phyloP scores from a whole-genome alignment of 2,797 vertebrate genomes.

The Diplodus puntazzo region DNA sequence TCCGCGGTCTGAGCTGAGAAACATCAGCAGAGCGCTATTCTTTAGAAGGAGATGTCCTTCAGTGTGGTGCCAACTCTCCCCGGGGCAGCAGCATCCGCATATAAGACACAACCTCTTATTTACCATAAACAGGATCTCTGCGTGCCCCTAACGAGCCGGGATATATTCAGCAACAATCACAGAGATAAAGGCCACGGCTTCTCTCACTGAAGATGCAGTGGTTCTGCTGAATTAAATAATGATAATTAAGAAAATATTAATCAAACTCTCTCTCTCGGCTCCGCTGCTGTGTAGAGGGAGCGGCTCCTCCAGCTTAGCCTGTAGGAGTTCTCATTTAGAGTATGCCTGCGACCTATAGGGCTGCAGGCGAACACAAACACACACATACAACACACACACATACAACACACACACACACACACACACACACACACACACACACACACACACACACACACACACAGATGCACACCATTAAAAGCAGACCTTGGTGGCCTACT shows the following conservation, averaged over 20 bases:
- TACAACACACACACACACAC: constrained; percentile 57
- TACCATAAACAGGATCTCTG: constrained; percentile 82
- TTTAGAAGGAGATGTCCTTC: constrained; percentile 84
- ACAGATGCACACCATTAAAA: constrained; percentile 79
- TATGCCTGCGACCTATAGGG: constrained; percentile 71
- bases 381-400: constrained; percentile 59
- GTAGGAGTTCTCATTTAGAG: constrained; percentile 83
- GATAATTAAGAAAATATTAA: constrained; percentile 88
- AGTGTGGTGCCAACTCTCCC: constrained; percentile 78
- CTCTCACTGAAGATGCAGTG: constrained; percentile 61
- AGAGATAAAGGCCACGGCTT: constrained; percentile 69
- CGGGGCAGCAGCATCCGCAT: constrained; percentile 46
- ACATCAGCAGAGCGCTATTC: constrained; percentile 70
- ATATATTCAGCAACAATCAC: constrained; percentile 60
- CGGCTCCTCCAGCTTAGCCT: constrained; percentile 82
- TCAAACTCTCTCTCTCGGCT: constrained; percentile 76
- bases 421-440: constrained; percentile 36
- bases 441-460: constrained; percentile 48
- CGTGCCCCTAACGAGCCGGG: constrained; percentile 80
- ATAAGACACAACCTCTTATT: constrained; percentile 77
- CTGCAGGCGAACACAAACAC: constrained; percentile 70
- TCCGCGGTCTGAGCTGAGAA: constrained; percentile 71
- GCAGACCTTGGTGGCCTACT: constrained; percentile 78
- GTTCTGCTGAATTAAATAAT: constrained; percentile 83
- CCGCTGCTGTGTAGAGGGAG: constrained; percentile 67